Percentiles rank a stretch among this genome's conserved stretches.
Evolutionary conservation across 2,797 vertebrate genomes (phyloP).

Genomic region (Lacerta bilineata): DNA sequence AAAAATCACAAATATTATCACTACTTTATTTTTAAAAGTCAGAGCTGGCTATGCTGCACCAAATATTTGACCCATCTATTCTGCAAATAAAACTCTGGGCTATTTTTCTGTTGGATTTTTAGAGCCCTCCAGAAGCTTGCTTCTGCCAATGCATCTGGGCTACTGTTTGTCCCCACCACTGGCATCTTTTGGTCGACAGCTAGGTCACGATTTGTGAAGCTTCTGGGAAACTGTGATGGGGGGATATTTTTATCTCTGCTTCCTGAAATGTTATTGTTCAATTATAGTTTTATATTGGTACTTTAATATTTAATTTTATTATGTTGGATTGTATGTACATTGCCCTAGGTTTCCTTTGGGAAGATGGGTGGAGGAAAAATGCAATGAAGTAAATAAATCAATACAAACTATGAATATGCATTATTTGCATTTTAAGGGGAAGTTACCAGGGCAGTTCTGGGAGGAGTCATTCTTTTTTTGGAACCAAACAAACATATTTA

Average conservation of each 20-base stretch:
- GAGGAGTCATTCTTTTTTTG: not conserved
- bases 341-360: not conserved
- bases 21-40: not conserved
- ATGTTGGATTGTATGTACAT: too few relatives aligned
- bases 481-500: not conserved
- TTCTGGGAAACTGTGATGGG: too few relatives aligned
- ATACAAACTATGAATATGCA: not conserved
- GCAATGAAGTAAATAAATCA: not conserved
- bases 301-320: not conserved
- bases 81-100: not conserved
- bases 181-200: not conserved
- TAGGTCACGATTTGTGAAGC: not conserved
- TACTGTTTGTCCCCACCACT: not conserved
- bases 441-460: not conserved
- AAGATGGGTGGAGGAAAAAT: not conserved
- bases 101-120: not conserved
- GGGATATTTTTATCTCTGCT: not conserved
- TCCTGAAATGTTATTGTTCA: not conserved
- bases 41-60: not conserved
- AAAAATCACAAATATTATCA: slow-evolving; percentile 58
- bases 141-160: not conserved
- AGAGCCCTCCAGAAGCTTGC: not conserved
- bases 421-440: not conserved
- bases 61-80: not conserved
- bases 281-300: not conserved